These are phyloP conservation scores for Paedocypris micromegethes DNA, from an alignment of 2,797 vertebrate species.

Conservation along the genomic window DNA sequence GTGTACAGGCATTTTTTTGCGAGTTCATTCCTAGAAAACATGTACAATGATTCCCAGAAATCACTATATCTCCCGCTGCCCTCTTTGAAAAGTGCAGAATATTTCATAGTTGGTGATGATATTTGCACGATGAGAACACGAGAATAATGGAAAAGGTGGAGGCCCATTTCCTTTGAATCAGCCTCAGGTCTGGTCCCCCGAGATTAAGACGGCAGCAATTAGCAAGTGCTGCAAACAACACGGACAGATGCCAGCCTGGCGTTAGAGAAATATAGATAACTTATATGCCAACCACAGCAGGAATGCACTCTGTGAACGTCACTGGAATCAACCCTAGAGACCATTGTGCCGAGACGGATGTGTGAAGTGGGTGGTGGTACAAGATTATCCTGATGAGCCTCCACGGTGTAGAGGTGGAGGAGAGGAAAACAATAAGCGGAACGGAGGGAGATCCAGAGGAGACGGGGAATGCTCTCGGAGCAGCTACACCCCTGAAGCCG, in stretches of 20 bases:
- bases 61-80: no score
- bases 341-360: slow-evolving; percentile 55
- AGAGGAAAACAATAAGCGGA: slow-evolving; percentile 23
- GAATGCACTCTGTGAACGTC: slow-evolving; percentile 24
- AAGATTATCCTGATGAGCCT: slow-evolving; percentile 52
- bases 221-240: slow-evolving; percentile 41
- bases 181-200: slow-evolving; percentile 46
- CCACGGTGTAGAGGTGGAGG: slow-evolving; percentile 42
- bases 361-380: slow-evolving; percentile 60
- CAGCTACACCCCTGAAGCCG: slow-evolving; percentile 21
- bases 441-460: slow-evolving; percentile 7
- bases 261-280: slow-evolving; percentile 26
- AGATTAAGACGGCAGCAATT: slow-evolving; percentile 58
- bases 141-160: slow-evolving; percentile 25
- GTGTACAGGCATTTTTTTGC: no score
- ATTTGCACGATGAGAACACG: slow-evolving; percentile 1
- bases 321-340: slow-evolving; percentile 42
- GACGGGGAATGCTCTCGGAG: slow-evolving; percentile 12
- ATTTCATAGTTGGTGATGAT: no score
- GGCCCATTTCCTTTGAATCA: slow-evolving; percentile 29
- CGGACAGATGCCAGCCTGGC: slow-evolving; percentile 23
- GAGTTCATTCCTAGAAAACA: no score
- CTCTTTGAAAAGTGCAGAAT: no score
- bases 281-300: slow-evolving; percentile 12
- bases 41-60: no score